These are phyloP conservation scores for Drosophila orena DNA, from an alignment of 1,140 invertebrate species.

Conservation along the genomic window DNA sequence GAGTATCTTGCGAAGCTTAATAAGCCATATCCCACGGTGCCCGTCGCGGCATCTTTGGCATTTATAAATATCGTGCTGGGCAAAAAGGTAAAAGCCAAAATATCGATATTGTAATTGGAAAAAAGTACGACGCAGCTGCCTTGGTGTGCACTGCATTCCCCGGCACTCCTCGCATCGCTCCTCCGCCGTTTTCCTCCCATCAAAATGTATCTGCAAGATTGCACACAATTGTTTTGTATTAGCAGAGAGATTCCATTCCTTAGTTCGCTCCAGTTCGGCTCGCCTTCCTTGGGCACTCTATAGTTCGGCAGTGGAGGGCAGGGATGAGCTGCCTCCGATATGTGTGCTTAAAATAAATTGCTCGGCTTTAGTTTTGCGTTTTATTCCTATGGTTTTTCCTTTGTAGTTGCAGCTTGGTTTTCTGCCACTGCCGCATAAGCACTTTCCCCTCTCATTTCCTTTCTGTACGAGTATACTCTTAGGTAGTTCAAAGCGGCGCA, in stretches of 20 bases:
- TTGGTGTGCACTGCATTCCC: conserved; percentile 16
- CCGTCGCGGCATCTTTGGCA: conserved; percentile 53
- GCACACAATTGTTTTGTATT: conserved; percentile 81
- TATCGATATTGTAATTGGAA: conserved; percentile 80
- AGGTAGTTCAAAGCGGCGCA: conserved; percentile 43
- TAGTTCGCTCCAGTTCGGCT: conserved; percentile 10
- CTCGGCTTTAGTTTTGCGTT: conserved; percentile 70
- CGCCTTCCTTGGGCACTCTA: conserved; percentile 4
- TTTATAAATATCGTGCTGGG: conserved; percentile 76
- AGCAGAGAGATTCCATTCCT: conserved; percentile 59
- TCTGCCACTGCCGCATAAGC: conserved; percentile 23
- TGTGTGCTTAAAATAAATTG: conserved; percentile 80
- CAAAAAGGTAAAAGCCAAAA: conserved; percentile 74
- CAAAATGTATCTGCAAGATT: conserved; percentile 75
- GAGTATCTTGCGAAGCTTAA: too few relatives aligned
- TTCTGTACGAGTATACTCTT: conserved; percentile 6
- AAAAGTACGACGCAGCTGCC: conserved; percentile 72
- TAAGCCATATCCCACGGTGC: conserved; percentile 38
- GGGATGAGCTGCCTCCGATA: conserved; percentile 41
- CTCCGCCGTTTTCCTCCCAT: background rate
- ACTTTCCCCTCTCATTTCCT: background rate
- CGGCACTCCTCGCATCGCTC: conserved; percentile 1
- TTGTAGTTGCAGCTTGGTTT: conserved; percentile 57
- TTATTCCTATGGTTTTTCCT: conserved; percentile 68
- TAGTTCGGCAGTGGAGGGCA: too few relatives aligned